Conservation (phyloP, 2,888 invertebrate genomes). For the Dilophus febrilis region DNA sequence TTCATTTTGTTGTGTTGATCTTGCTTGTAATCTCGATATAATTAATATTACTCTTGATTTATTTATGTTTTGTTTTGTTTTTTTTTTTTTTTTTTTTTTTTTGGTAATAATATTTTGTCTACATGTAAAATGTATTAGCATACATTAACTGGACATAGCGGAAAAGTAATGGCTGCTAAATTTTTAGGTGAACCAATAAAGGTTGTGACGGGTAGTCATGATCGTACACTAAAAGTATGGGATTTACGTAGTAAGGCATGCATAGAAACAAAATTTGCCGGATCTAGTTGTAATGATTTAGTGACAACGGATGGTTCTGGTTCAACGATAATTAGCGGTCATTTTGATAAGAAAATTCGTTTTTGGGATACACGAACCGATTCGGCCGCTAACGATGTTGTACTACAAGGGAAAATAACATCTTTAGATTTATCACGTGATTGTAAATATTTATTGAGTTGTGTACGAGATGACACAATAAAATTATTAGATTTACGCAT, state of each 20-base stretch:
- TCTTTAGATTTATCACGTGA: constrained; percentile 87
- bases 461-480: constrained; percentile 88
- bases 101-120: too few species aligned
- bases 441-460: constrained; percentile 74
- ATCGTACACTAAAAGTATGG: constrained; percentile 96
- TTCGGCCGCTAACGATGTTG: constrained; percentile 66
- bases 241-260: constrained; percentile 85
- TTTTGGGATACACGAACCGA: constrained; percentile 94
- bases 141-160: constrained; percentile 54
- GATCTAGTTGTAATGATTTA: constrained; percentile 92
- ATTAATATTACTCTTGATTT: too few species aligned
- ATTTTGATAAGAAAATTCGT: constrained; percentile 91
- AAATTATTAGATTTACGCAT: constrained; percentile 87
- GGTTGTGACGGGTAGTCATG: constrained; percentile 95
- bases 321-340: constrained; percentile 87
- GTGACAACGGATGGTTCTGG: constrained; percentile 78
- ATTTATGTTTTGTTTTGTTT: too few species aligned
- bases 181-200: constrained; percentile 83
- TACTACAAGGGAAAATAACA: constrained; percentile 84
- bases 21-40: too few species aligned
- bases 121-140: constrained; percentile 17
- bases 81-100: too few species aligned
- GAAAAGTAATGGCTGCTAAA: constrained; percentile 93
- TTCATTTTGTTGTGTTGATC: too few species aligned
- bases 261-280: constrained; percentile 87